Base-by-base conservation (phyloP, 64 coral and sea anemone genomes). In the Stichodactyla helianthus region DNA sequence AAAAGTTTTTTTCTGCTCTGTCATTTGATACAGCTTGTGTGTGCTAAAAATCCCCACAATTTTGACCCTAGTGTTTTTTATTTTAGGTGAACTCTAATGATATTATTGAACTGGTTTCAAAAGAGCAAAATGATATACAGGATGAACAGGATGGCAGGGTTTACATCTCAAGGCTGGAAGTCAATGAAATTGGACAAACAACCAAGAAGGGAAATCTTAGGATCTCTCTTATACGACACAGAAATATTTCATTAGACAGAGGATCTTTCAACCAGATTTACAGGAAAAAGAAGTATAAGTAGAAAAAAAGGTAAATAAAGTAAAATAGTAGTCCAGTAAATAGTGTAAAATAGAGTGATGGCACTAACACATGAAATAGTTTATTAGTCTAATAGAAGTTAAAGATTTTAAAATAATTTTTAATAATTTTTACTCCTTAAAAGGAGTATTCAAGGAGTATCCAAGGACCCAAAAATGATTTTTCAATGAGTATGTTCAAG, bases 181-280 rank as follows among this genome's bases (percentile, higher is more conserved):
- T 81, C 50, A 54, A 23, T 52, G 78, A 81, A 74, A 53, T 81
- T 81, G 78, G 78, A 52, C 5, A 81, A 15, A 19, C 78, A 17
- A 81, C 78, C 1, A 81, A 81, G 50, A 81, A 81, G 54, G 78
- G 78, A 81, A 81, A 81, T 52, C 78, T 81, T 0, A 14, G 78
- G 15, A 81, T 81, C 17, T 81, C 78, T 20, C 26, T 81, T 15
- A 51, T 4, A 54, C 50, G 78, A 51, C 14, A 20, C 50, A 53
- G 52, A 6, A 81, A 54, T 20, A 52, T 81, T 52, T 13, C 52
- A 52, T 10, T 81, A 81, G 50, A 81, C 6, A 81, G 52, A 81
- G 52, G 20, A 28, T 52, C n/a, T 54, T 81, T 81, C 15, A 81
- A 81, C 17, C 50, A 81, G 4, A 52, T 52, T 52, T 81, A 81